Base-by-base conservation (phyloP, 92 coral and sea anemone genomes). In the Pocillopora meandrina region DNA sequence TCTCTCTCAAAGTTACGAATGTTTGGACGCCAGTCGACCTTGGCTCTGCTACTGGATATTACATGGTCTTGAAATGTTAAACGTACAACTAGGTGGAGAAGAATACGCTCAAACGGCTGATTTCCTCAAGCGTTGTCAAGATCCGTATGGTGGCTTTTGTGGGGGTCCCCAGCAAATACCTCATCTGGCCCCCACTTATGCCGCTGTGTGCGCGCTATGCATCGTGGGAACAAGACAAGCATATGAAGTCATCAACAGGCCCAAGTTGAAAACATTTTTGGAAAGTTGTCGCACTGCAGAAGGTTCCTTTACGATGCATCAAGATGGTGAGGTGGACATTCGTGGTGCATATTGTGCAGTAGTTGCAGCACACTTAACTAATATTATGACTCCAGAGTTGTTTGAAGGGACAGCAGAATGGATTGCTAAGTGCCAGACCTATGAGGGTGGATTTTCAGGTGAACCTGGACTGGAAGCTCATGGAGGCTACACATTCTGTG, bases 391-490 rank as follows among this genome's bases (percentile, higher is more conserved):
- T 4, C 97, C 99, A 47, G 94, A 92, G 63, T 69, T 96, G 67
- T 91, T 94, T 86, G 96, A 94, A 68, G 95, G 95, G 10, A 96
- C 99, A 17, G 95, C 97, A n/a, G 96, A 96, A 70, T 96, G 99
- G 99, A 90, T 96, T 65, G 89, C 89, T 31, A 90, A 80, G 80
- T 96, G 99, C 79, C 99, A 96, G 86, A 94, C 97, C 49, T 96
- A 96, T 71, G 99, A 96, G 76, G 99, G 99, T 79, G 99, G 99
- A 42, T 96, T 96, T 84, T 93, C 95, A 42, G 99, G 99, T 9
- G 99, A 96, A 75, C 99, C 99, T 57, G 99, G 98, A 19, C 90
- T 96, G 61, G 99, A 96, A 77, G 99, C 99, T 33, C 99, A 96
- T 84, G 99, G 99, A 36, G 99, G 99, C 9, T 96, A 96, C 65